phyloP scores from a whole-genome alignment of 2,113 vertebrate species.

The Charadrius vociferus region DNA sequence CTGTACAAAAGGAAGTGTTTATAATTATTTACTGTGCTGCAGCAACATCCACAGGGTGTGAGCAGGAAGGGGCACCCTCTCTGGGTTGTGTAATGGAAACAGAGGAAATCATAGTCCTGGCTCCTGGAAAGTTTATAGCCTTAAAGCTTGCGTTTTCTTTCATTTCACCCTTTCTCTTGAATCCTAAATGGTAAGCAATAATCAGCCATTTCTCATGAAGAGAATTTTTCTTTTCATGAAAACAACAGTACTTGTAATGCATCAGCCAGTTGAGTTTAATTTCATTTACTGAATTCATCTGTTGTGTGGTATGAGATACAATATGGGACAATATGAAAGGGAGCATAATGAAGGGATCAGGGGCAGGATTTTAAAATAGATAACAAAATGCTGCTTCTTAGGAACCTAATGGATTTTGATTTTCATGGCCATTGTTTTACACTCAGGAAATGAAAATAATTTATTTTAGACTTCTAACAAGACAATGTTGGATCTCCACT shows the following conservation, averaged over 20 bases:
- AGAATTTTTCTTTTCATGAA: not conserved
- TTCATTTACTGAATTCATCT: not conserved
- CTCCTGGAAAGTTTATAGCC: not conserved
- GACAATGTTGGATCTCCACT: rapidly evolving
- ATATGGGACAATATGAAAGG: not conserved
- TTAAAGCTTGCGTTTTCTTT: not conserved
- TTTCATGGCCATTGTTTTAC: not conserved
- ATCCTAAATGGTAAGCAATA: not conserved
- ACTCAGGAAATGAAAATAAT: not conserved
- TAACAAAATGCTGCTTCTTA: rapidly evolving
- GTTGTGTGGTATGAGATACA: not conserved
- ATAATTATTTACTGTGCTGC: conserved; percentile 31
- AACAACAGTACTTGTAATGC: not conserved
- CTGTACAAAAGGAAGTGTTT: conserved; percentile 33
- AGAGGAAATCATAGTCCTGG: not conserved
- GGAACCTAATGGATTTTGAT: not conserved
- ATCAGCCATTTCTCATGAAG: not conserved
- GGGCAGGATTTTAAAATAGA: not conserved
- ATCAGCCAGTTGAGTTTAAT: not conserved
- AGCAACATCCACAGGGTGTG: not conserved
- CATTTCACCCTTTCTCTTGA: not conserved
- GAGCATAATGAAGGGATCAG: not conserved
- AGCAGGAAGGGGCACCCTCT: conserved; percentile 14
- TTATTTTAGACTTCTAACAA: not conserved
- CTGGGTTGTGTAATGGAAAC: not conserved